Conservation (phyloP, 2,888 invertebrate genomes). For the Bugula neritina region DNA sequence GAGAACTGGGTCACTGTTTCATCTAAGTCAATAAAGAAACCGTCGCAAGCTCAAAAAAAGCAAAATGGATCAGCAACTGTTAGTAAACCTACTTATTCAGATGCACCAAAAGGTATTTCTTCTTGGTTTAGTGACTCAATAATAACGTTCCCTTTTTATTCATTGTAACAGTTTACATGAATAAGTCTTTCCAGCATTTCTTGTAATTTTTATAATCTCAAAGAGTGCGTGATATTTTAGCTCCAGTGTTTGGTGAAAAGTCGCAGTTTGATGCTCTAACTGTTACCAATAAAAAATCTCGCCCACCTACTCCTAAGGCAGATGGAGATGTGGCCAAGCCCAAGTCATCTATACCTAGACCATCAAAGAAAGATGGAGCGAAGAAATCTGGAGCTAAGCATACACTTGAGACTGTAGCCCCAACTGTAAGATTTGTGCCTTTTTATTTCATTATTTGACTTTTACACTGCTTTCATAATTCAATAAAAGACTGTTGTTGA, state of each 20-base stretch:
- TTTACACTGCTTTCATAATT: too few species aligned
- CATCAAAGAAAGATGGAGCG: not conserved
- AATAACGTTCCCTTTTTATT: too few species aligned
- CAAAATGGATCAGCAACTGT: not conserved
- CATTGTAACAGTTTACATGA: too few species aligned
- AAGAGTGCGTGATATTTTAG: too few species aligned
- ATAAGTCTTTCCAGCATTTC: too few species aligned
- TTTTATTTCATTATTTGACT: too few species aligned
- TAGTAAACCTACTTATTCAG: not conserved
- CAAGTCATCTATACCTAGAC: slow-evolving; percentile 16
- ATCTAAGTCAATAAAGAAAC: not conserved
- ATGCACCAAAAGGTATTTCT: not conserved
- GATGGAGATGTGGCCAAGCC: not conserved
- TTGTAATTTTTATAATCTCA: too few species aligned
- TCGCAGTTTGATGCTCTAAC: slow-evolving; percentile 22
- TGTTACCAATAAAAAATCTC: not conserved
- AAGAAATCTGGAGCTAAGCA: not conserved
- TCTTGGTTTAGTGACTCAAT: too few species aligned
- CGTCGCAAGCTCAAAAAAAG: not conserved
- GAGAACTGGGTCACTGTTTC: not conserved
- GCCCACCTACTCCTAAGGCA: not conserved
- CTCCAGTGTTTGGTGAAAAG: slow-evolving; percentile 17
- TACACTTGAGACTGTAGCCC: not conserved
- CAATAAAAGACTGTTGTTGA: too few species aligned
- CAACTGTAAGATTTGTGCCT: not conserved